Conservation (phyloP, 2,888 invertebrate species). For the Aleiodes alternator region DNA sequence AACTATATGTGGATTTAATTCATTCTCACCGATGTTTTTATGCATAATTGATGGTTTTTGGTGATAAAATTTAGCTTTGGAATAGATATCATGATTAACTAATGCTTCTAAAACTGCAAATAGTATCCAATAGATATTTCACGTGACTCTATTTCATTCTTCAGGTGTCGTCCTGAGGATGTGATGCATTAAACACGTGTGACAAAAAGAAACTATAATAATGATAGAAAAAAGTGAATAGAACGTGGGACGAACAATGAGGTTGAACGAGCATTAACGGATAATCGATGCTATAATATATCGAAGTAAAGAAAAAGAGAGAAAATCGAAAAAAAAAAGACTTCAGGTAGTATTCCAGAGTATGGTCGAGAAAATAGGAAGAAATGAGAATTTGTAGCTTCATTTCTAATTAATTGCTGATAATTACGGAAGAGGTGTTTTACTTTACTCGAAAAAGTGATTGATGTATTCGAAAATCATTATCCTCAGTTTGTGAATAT, state of each 20-base stretch:
- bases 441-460: too few species aligned
- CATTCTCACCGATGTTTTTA: too few species aligned
- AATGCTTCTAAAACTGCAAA: background rate
- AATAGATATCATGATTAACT: background rate
- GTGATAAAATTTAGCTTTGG: background rate
- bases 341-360: background rate
- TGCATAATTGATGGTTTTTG: background rate
- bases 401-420: too few species aligned
- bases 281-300: conserved; percentile 31
- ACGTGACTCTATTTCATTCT: conserved; percentile 4
- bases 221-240: conserved; percentile 8
- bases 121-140: background rate
- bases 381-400: too few species aligned
- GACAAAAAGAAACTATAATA: conserved; percentile 1
- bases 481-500: too few species aligned
- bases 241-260: conserved; percentile 44
- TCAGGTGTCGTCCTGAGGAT: conserved; percentile 18
- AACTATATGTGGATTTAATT: too few species aligned
- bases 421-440: too few species aligned
- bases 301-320: background rate
- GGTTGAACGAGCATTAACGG: conserved; percentile 44
- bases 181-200: background rate
- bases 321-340: background rate
- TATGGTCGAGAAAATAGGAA: too few species aligned
- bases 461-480: too few species aligned